Conservation (phyloP, 2,888 invertebrate genomes). For the Harpalus rubripes region DNA sequence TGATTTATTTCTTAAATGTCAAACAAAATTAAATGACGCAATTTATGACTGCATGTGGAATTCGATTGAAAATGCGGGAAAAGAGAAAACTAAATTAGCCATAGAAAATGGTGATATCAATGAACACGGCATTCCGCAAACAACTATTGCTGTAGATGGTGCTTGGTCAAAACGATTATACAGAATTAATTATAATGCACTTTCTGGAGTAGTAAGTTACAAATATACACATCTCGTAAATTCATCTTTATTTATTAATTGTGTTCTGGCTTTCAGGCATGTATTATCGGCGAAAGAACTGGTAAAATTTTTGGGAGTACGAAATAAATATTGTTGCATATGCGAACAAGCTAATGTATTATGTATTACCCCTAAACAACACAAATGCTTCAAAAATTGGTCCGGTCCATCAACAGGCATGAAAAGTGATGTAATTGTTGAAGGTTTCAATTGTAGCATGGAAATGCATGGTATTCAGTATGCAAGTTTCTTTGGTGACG, state of each 20-base stretch:
- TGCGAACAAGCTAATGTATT: slow-evolving; percentile 52
- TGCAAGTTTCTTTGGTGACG: slow-evolving; percentile 26
- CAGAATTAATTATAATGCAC: slow-evolving; percentile 61
- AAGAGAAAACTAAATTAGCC: no score
- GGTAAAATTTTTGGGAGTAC: no score
- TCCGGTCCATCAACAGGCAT: no score
- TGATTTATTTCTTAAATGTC: slow-evolving; percentile 32
- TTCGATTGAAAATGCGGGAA: no score
- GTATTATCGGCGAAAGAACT: slow-evolving; percentile 68
- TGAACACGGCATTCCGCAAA: slow-evolving; percentile 67
- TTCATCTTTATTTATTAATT: slow-evolving; percentile 30
- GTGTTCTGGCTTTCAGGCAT: slow-evolving; percentile 60
- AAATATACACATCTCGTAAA: no score
- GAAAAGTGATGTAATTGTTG: no score
- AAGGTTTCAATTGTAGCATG: no score
- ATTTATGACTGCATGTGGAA: slow-evolving; percentile 56
- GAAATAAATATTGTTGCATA: slow-evolving; percentile 65
- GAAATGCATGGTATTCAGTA: slow-evolving; percentile 29
- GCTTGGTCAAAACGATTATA: slow-evolving; percentile 69
- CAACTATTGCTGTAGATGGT: slow-evolving; percentile 69
- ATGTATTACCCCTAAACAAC: not conserved
- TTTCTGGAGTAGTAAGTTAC: slow-evolving; percentile 15
- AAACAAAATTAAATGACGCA: slow-evolving; percentile 36
- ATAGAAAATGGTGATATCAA: no score
- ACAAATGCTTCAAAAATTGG: no score